phyloP scores from a whole-genome alignment of 2,797 vertebrate species.

The Melanotaenia parkinsoni region DNA sequence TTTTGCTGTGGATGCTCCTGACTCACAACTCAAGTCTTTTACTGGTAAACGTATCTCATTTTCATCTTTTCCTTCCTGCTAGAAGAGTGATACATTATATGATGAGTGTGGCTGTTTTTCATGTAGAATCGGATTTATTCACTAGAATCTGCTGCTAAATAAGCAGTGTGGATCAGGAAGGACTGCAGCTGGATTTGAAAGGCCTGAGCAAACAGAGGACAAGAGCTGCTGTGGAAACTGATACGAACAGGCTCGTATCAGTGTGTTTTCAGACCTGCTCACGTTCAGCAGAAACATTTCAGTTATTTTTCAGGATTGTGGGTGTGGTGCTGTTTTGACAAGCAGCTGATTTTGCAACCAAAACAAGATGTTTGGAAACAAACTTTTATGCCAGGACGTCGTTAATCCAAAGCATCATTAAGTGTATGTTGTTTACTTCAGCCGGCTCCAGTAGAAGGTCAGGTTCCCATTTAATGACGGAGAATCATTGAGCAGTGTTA shows the following conservation, averaged over 20 bases:
- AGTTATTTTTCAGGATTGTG: conserved; percentile 42
- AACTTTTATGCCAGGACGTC: not conserved
- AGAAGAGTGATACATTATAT: too few species aligned
- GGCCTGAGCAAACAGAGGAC: conserved; percentile 1
- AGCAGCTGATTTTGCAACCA: conserved; percentile 24
- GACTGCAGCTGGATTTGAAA: not conserved
- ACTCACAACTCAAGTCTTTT: too few species aligned
- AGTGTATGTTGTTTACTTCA: not conserved
- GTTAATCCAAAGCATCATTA: not conserved
- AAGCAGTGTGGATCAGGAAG: too few species aligned
- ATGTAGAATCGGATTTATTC: too few species aligned
- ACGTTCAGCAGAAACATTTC: conserved; percentile 50
- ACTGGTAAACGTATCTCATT: too few species aligned
- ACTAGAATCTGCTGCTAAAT: too few species aligned
- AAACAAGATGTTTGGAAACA: not conserved
- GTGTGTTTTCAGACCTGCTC: conserved; percentile 67
- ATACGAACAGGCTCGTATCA: conserved; percentile 51
- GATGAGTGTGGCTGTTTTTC: too few species aligned
- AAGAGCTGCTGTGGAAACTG: conserved; percentile 35
- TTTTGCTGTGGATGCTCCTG: too few species aligned
- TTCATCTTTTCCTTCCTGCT: too few species aligned
- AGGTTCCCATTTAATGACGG: conserved; percentile 30
- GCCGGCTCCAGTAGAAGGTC: not conserved
- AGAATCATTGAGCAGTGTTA: conserved; percentile 24
- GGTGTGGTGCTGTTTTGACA: conserved; percentile 29